Percentiles rank a stretch among this genome's conserved stretches.
Evolutionary conservation across 1,140 invertebrate species (phyloP).

Genomic region (Neodiprion lecontei): DNA sequence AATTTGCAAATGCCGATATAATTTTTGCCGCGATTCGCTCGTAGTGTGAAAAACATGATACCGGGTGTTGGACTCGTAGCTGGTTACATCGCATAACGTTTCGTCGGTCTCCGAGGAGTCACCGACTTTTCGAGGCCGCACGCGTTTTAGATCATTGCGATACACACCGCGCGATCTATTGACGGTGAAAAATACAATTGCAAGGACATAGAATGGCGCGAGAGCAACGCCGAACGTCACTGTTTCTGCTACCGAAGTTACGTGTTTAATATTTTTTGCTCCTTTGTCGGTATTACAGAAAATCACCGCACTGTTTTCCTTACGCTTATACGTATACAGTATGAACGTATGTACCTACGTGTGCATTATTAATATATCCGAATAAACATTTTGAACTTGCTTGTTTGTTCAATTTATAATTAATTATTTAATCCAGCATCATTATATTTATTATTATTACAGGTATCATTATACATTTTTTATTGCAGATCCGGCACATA

Average conservation of each 20-base stretch:
- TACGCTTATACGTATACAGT: background rate
- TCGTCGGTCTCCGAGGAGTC: constrained; percentile 50
- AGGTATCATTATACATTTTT: constrained; percentile 17
- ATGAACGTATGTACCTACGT: background rate
- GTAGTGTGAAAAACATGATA: no score
- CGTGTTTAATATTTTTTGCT: no score
- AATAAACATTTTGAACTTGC: background rate
- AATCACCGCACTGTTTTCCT: no score
- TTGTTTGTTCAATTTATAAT: constrained; percentile 16
- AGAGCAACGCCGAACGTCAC: background rate
- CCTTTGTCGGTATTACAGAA: background rate
- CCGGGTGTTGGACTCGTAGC: no score
- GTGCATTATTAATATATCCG: background rate
- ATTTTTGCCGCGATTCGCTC: no score
- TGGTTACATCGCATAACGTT: constrained; percentile 53
- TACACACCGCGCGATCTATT: background rate
- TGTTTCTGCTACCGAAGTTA: no score
- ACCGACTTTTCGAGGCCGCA: constrained; percentile 62
- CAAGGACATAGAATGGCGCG: no score
- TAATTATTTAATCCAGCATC: constrained; percentile 30
- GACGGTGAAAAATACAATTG: no score
- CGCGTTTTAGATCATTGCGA: constrained; percentile 12
- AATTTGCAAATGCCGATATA: no score
- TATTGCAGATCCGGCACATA: constrained; percentile 62
- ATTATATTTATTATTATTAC: background rate